Evolutionary conservation across 1,140 invertebrate species (phyloP).

Genomic region (Microvelia longipes): DNA sequence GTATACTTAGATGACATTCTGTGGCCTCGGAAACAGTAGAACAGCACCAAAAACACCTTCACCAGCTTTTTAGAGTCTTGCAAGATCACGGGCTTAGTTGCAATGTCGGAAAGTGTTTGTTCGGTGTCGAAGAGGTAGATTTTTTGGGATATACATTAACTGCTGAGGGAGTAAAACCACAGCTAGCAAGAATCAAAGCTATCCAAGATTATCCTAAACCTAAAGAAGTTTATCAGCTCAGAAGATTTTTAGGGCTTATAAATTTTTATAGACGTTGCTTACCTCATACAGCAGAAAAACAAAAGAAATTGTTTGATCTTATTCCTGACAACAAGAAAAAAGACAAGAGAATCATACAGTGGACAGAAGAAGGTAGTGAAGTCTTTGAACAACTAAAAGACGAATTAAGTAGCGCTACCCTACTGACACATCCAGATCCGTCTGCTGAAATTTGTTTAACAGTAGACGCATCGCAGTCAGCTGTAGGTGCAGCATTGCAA

Average conservation of each 20-base stretch:
- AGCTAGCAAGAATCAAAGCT: slow-evolving; percentile 19
- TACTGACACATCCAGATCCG: slow-evolving; percentile 18
- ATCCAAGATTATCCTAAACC: slow-evolving; percentile 17
- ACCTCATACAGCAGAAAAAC: slow-evolving; percentile 21
- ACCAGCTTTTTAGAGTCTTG: slow-evolving; percentile 19
- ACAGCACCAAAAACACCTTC: slow-evolving; percentile 21
- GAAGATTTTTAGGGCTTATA: slow-evolving; percentile 26
- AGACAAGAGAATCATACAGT: slow-evolving; percentile 17
- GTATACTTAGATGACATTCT: slow-evolving; percentile 29
- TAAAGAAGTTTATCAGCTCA: slow-evolving; percentile 19
- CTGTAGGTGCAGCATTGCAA: slow-evolving; percentile 14
- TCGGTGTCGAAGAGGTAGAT: slow-evolving; percentile 20
- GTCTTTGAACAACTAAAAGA: slow-evolving; percentile 22
- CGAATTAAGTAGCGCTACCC: slow-evolving; percentile 17
- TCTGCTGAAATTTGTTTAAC: background rate
- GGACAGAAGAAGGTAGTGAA: slow-evolving; percentile 14
- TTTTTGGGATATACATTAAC: slow-evolving; percentile 26
- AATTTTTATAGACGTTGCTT: slow-evolving; percentile 26
- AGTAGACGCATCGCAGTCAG: slow-evolving; percentile 10
- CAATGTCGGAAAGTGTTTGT: slow-evolving; percentile 25
- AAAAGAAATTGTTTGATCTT: slow-evolving; percentile 19
- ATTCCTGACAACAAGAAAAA: slow-evolving; percentile 13
- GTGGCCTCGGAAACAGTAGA: slow-evolving; percentile 22
- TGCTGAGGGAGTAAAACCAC: slow-evolving; percentile 21
- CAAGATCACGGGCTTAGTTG: slow-evolving; percentile 23